Evolutionary conservation across 2,797 vertebrate species (phyloP).

Genomic region (Caiman crocodilus): DNA sequence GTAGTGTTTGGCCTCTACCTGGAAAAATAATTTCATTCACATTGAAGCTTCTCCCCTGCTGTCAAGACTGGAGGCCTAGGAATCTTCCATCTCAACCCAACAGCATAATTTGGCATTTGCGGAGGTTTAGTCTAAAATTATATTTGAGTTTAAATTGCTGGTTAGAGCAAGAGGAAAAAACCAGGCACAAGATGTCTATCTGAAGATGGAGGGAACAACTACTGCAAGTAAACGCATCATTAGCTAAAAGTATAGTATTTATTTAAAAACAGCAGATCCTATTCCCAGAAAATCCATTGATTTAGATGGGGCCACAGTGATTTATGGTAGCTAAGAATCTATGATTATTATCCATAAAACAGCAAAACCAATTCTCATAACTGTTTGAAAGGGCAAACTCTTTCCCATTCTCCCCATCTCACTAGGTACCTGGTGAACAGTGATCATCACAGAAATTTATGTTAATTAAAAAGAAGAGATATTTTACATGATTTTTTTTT

Average conservation of each 20-base stretch:
- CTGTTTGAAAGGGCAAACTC: no score
- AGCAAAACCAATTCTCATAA: not conserved
- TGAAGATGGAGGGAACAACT: not conserved
- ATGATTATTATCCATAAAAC: accelerated
- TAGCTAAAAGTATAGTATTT: not conserved
- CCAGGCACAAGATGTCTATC: not conserved
- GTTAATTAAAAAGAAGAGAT: not conserved
- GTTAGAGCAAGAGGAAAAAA: not conserved
- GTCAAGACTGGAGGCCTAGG: not conserved
- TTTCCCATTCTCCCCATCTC: not conserved
- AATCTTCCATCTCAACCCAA: no score
- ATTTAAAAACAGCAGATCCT: not conserved
- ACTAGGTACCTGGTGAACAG: not conserved
- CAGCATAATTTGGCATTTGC: accelerated
- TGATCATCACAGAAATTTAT: not conserved
- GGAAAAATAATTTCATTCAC: not conserved
- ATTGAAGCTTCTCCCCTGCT: not conserved
- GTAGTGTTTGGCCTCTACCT: not conserved
- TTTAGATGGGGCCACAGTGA: accelerated
- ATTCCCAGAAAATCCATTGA: not conserved
- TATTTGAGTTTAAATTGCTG: not conserved
- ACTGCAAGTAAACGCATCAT: not conserved
- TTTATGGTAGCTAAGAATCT: not conserved
- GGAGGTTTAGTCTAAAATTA: not conserved
- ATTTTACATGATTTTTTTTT: not conserved